A percentile compares a stretch with the other conserved stretches of the same genome.
These are phyloP conservation scores for Grapholita molesta DNA, from an alignment of 1,140 invertebrate genomes.

Conservation along the genomic window DNA sequence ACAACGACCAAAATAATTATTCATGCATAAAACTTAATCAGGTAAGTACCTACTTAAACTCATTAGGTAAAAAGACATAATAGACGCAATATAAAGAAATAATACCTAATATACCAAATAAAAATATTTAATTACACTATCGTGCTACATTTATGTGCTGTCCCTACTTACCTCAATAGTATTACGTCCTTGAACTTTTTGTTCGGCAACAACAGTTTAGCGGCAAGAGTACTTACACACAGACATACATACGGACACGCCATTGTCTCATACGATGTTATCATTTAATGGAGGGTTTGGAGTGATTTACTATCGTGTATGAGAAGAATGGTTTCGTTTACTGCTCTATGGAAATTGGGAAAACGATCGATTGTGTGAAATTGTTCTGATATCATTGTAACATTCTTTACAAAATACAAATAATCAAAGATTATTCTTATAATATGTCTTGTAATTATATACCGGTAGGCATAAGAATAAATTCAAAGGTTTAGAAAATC, in stretches of 20 bases:
- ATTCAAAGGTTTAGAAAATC: too few species aligned
- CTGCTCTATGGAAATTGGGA: not conserved
- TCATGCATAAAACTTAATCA: too few species aligned
- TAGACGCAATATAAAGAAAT: too few species aligned
- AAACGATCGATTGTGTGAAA: not conserved
- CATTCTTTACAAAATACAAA: too few species aligned
- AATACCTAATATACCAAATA: not conserved
- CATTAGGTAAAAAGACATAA: too few species aligned
- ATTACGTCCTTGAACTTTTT: constrained; percentile 10
- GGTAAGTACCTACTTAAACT: too few species aligned
- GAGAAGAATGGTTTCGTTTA: not conserved
- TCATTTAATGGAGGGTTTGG: constrained; percentile 5
- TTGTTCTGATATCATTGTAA: too few species aligned
- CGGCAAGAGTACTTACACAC: not conserved
- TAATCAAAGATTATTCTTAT: too few species aligned
- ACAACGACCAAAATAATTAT: too few species aligned
- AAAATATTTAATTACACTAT: not conserved
- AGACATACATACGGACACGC: not conserved
- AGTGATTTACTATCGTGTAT: not conserved
- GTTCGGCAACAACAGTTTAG: constrained; percentile 10
- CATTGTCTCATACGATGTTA: constrained; percentile 6
- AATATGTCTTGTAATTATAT: too few species aligned
- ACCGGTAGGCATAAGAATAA: too few species aligned
- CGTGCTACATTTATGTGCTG: not conserved
- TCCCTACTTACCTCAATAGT: not conserved